Conservation (phyloP, 2,797 vertebrate genomes). For the Sebastes melanostomus region DNA sequence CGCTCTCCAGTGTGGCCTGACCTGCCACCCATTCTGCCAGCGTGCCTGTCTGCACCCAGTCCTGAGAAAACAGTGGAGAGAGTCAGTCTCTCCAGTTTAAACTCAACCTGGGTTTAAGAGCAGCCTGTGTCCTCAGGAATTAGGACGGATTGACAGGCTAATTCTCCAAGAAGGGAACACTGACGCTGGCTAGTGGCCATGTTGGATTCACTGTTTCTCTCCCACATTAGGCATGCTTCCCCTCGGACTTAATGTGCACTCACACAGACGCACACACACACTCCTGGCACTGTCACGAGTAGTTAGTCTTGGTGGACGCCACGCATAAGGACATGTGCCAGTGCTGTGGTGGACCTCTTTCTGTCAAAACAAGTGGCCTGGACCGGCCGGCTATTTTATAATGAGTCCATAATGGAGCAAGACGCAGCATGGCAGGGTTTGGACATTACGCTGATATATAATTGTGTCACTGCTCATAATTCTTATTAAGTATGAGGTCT, state of each 20-base stretch:
- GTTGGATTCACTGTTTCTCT: slow-evolving; percentile 70
- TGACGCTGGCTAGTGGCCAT: slow-evolving; percentile 63
- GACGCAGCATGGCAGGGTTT: slow-evolving; percentile 19
- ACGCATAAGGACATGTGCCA: slow-evolving; percentile 57
- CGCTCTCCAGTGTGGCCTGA: slow-evolving; percentile 25
- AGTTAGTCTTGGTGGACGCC: slow-evolving; percentile 71
- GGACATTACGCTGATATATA: slow-evolving; percentile 33
- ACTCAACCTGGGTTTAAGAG: slow-evolving; percentile 49
- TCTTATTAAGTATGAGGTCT: slow-evolving; percentile 53
- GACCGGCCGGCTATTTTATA: slow-evolving; percentile 37
- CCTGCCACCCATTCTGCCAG: slow-evolving; percentile 31
- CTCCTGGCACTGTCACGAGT: slow-evolving; percentile 68
- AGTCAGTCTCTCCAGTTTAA: slow-evolving; percentile 46
- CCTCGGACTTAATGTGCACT: slow-evolving; percentile 37
- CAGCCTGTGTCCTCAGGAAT: slow-evolving; percentile 60
- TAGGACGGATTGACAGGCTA: slow-evolving; percentile 65
- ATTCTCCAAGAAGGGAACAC: slow-evolving; percentile 66
- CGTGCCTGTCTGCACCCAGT: slow-evolving; percentile 44
- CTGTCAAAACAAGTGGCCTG: slow-evolving; percentile 63
- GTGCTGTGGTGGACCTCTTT: slow-evolving; percentile 58
- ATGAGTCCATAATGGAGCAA: slow-evolving; percentile 47
- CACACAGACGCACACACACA: slow-evolving; percentile 34
- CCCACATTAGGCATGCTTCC: slow-evolving; percentile 72
- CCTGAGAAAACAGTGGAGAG: slow-evolving; percentile 41
- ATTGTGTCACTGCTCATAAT: slow-evolving; percentile 57